Base-by-base conservation (phyloP, 1,140 invertebrate species). In the Polyergus mexicanus region DNA sequence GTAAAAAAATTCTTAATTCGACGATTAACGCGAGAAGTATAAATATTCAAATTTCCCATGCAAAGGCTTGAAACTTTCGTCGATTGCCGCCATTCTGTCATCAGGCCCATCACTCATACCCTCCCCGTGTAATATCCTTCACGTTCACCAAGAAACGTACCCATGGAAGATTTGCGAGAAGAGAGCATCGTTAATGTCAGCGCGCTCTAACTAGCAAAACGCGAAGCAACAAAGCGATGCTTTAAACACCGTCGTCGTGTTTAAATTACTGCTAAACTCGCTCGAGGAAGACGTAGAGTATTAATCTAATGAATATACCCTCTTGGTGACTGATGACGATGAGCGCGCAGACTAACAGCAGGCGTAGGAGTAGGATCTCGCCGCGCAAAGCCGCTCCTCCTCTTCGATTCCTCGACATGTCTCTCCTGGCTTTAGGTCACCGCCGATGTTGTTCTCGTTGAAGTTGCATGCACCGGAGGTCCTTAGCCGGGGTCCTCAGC, bases 81-180 rank as follows among this genome's bases (percentile, higher is more conserved):
- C 54, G 25, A 54, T 11, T 8, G 13, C 25, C 74, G 74, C n/a
- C 19, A 28, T 35, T 56, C 41, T n/a, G 41, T 44, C 38, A 22
- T n/a, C 41, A 7, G 13, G 22, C 44, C 16, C 68, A 65, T 80
- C 76, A 69, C 32, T 68, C 62, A 13, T 11, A 63, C 41, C 44
- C 22, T 47, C 19, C 11, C n/a, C 44, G 32, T 3, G n/a, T 68
- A 80, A 69, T 51, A 80, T 80, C 63, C 32, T 80, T 80, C 44
- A 35, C 76, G 13, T 66, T 78, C 60, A 54, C 62, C 75, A 25
- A 65, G 38, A 62, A 60, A 10, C 11, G 22, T 84, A 71, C 0
- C 71, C 72, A 76, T 77, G 87, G 87, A 88, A 88, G 80, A 72
- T 62, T 62, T n/a, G 72, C 63, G 63, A 65, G 47, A 51, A 51